phyloP scores from a whole-genome alignment of 2,797 vertebrate genomes.

The Anomalospiza imberbis region DNA sequence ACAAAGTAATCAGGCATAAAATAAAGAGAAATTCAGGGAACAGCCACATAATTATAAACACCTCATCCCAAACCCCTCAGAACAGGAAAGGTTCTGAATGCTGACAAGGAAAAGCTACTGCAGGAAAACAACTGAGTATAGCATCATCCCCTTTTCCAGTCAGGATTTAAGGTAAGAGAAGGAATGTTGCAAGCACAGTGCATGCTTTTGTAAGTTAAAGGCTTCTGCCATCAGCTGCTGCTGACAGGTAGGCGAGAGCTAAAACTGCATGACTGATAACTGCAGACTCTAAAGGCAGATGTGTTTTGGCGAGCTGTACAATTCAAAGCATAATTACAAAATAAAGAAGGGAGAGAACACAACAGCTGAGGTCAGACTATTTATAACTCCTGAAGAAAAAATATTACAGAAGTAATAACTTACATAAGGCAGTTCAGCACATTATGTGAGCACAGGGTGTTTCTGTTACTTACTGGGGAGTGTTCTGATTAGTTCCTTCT shows the following conservation, averaged over 20 bases:
- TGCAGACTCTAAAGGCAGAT: background rate
- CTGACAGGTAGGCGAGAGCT: background rate
- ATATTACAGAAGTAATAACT: background rate
- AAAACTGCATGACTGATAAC: background rate
- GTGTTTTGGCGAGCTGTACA: background rate
- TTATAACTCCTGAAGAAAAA: background rate
- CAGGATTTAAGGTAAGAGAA: background rate
- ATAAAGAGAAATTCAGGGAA: background rate
- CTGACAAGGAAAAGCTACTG: background rate
- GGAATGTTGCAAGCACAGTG: background rate
- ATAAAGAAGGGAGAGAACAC: background rate
- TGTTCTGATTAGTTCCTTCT: slow-evolving; percentile 52
- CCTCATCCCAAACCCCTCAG: background rate
- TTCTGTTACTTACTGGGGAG: slow-evolving; percentile 63
- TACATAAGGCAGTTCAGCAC: background rate
- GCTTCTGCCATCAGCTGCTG: slow-evolving; percentile 10
- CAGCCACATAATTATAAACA: background rate
- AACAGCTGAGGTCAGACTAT: background rate
- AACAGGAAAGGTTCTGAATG: background rate
- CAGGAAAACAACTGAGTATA: background rate
- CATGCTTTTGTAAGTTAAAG: background rate
- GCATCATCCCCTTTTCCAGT: background rate
- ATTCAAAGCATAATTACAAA: background rate
- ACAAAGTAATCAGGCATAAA: background rate
- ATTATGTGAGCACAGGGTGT: background rate